A percentile compares a stretch with the other conserved stretches of the same genome.
Evolutionary conservation across 2,797 vertebrate genomes (phyloP).

Genomic region (Octomys mimax): DNA sequence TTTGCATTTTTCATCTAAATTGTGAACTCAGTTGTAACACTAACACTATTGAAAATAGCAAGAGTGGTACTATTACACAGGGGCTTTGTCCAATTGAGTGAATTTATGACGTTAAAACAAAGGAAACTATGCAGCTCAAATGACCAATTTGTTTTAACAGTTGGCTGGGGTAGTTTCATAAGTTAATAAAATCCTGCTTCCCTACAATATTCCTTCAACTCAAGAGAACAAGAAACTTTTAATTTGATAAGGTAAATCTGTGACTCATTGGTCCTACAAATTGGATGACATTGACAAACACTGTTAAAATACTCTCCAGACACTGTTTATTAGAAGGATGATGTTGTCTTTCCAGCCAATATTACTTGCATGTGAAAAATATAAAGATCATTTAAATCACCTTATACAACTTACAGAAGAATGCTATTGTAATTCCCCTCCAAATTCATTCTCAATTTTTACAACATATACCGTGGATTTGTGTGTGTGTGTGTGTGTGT

Average conservation of each 20-base stretch:
- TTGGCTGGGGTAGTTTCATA: background rate
- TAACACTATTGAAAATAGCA: background rate
- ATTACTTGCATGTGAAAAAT: background rate
- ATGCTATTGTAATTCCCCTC: background rate
- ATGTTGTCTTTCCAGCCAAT: background rate
- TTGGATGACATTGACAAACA: background rate
- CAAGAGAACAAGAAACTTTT: background rate
- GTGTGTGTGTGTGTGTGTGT: background rate
- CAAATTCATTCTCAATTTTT: background rate
- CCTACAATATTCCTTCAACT: background rate
- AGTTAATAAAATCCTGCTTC: background rate
- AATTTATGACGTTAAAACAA: slow-evolving; percentile 24
- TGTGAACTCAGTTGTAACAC: background rate
- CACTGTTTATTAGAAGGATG: background rate
- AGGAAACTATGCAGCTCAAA: slow-evolving; percentile 25
- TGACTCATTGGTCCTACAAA: background rate
- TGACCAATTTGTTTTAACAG: slow-evolving; percentile 1
- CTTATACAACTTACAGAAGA: background rate
- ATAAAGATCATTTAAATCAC: background rate
- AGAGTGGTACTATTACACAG: background rate
- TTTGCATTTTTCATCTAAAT: slow-evolving; percentile 35
- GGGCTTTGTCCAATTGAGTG: background rate
- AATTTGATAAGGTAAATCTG: background rate
- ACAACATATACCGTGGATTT: background rate
- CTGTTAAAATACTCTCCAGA: background rate